phyloP scores from a whole-genome alignment of 2,113 vertebrate genomes.

The Ictalurus furcatus region DNA sequence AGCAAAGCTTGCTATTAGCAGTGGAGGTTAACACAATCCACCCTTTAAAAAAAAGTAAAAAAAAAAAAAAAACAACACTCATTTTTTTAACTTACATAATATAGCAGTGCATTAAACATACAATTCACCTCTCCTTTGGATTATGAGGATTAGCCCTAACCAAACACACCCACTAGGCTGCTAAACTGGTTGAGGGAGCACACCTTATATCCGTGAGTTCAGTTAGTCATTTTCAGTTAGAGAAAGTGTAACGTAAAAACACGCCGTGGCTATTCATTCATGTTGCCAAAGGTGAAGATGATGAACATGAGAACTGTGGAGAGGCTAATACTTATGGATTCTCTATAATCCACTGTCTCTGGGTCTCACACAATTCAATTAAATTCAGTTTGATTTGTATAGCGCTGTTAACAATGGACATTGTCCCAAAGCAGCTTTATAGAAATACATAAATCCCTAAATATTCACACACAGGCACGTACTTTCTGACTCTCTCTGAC shows the following conservation, averaged over 20 bases:
- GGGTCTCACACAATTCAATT: neutral
- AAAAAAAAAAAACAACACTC: too few relatives aligned
- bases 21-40: slow-evolving; percentile 39
- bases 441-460: too few relatives aligned
- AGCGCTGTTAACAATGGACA: too few relatives aligned
- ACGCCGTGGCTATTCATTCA: neutral
- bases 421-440: too few relatives aligned
- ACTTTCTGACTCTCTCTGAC: neutral
- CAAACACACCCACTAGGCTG: slow-evolving; percentile 35
- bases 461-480: neutral
- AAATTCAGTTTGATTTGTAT: neutral
- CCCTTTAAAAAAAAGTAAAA: neutral
- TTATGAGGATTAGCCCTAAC: slow-evolving; percentile 27
- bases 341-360: neutral
- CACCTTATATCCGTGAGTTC: neutral
- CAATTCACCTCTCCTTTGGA: slow-evolving; percentile 31
- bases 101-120: slow-evolving; percentile 15
- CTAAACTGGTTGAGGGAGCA: slow-evolving; percentile 41
- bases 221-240: slow-evolving; percentile 17
- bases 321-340: neutral
- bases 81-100: slow-evolving; percentile 7
- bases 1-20: neutral
- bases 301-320: neutral
- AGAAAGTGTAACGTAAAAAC: slow-evolving; percentile 30
- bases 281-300: neutral